Evolutionary conservation across 2,797 vertebrate species (phyloP).

Genomic region (Parauchenoglanis ngamensis): DNA sequence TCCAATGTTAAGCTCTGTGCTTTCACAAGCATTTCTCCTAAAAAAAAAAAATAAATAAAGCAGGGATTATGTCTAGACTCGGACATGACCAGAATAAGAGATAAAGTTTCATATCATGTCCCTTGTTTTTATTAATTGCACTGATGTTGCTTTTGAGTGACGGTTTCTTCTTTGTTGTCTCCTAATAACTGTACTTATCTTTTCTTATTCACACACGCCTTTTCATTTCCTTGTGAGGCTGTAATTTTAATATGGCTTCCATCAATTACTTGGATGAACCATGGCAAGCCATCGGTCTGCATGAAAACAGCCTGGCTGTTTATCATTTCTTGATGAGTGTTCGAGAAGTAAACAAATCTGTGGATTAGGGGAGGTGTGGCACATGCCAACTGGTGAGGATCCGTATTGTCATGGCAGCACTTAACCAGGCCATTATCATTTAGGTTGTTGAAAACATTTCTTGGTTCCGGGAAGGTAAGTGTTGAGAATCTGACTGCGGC

Average conservation of each 20-base stretch:
- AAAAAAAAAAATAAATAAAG: too few relatives aligned
- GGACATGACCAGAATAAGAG: neutral
- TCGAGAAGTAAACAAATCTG: constrained; percentile 7
- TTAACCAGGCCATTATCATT: constrained; percentile 5
- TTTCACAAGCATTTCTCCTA: too few relatives aligned
- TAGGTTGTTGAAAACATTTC: neutral
- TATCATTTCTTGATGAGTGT: constrained; percentile 11
- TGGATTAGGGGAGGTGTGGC: neutral
- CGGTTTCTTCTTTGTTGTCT: neutral
- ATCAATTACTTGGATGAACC: constrained; percentile 15
- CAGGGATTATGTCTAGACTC: constrained; percentile 11
- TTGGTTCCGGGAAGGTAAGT: neutral
- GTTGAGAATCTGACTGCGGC: neutral
- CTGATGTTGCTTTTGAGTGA: neutral
- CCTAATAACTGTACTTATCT: neutral
- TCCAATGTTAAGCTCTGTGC: neutral
- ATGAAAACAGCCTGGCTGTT: constrained; percentile 4
- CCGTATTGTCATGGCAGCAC: neutral
- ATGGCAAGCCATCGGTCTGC: neutral
- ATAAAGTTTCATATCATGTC: neutral
- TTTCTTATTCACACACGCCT: neutral
- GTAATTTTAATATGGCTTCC: neutral
- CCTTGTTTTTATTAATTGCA: neutral
- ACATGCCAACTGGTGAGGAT: neutral
- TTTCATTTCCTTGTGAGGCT: constrained; percentile 1